Evolutionary conservation across 2,888 invertebrate species (phyloP).

Genomic region (Bombylius discolor): DNA sequence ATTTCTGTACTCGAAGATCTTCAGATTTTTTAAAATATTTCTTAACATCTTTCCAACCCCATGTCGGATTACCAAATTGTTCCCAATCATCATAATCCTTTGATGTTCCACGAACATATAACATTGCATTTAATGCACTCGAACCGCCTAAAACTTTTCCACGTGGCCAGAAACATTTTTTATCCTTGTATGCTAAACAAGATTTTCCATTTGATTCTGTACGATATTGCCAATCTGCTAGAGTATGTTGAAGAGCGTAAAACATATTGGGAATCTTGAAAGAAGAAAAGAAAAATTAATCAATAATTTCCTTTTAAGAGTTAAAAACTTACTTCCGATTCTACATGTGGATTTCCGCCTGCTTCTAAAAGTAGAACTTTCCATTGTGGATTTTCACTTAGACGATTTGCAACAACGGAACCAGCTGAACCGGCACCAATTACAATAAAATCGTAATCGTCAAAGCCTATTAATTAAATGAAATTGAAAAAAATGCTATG

Average conservation of each 20-base stretch:
- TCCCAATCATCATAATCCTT: slow-evolving; percentile 53
- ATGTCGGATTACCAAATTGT: slow-evolving; percentile 44
- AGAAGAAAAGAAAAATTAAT: background rate
- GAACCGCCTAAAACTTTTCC: slow-evolving; percentile 55
- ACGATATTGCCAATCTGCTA: slow-evolving; percentile 24
- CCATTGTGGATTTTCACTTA: slow-evolving; percentile 64
- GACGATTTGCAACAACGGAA: slow-evolving; percentile 46
- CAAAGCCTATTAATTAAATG: slow-evolving; percentile 11
- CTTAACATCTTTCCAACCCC: slow-evolving; percentile 62
- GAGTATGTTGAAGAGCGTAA: slow-evolving; percentile 20
- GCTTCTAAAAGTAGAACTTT: slow-evolving; percentile 66
- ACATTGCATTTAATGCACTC: slow-evolving; percentile 51
- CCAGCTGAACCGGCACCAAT: slow-evolving; percentile 51
- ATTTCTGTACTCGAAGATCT: slow-evolving; percentile 43
- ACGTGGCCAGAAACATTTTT: slow-evolving; percentile 41
- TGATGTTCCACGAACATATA: slow-evolving; percentile 50
- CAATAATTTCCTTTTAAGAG: background rate
- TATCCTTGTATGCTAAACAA: slow-evolving; percentile 19
- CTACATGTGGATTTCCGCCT: slow-evolving; percentile 53
- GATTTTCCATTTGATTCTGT: slow-evolving; percentile 21
- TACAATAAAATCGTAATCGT: slow-evolving; percentile 43
- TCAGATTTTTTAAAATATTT: slow-evolving; percentile 72
- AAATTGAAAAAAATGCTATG: background rate
- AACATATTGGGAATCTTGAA: slow-evolving; percentile 17
- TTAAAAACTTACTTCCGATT: slow-evolving; percentile 30